Percentiles rank a stretch among this genome's conserved stretches.
Evolutionary conservation across 2,888 invertebrate species (phyloP).

Genomic region (Augiades crinisus): DNA sequence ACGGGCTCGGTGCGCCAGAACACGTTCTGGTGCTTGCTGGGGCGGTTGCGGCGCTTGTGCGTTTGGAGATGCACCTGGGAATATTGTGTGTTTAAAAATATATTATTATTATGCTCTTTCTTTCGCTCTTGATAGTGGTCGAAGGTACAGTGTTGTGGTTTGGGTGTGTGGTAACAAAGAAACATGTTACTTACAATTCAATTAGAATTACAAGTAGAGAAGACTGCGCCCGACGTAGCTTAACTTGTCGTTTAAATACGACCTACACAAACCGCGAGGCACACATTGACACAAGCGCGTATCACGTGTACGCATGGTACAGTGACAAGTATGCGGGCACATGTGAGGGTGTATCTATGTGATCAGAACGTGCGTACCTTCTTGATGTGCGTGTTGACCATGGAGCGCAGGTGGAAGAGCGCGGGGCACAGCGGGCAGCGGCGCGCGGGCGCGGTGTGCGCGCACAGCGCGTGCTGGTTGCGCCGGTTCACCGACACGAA

Average conservation of each 20-base stretch:
- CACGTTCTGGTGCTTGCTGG: slow-evolving; percentile 53
- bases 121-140: no score
- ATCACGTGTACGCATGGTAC: no score
- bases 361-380: slow-evolving; percentile 46
- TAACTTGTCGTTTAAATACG: no score
- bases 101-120: no score
- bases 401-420: slow-evolving; percentile 69
- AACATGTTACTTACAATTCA: no score
- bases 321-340: no score
- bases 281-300: no score
- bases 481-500: slow-evolving; percentile 67
- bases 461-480: slow-evolving; percentile 66
- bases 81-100: not conserved
- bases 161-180: no score
- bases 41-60: slow-evolving; percentile 59
- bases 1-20: slow-evolving; percentile 63
- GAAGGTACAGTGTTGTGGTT: no score
- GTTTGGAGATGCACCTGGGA: slow-evolving; percentile 60
- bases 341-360: not conserved
- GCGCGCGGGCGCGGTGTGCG: slow-evolving; percentile 62
- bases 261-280: no score
- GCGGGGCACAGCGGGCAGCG: slow-evolving; percentile 74
- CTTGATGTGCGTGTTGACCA: slow-evolving; percentile 72
- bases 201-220: no score
- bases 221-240: no score